These are phyloP conservation scores for Phyto melanocephala DNA, from an alignment of 2,888 invertebrate genomes.

Conservation along the genomic window DNA sequence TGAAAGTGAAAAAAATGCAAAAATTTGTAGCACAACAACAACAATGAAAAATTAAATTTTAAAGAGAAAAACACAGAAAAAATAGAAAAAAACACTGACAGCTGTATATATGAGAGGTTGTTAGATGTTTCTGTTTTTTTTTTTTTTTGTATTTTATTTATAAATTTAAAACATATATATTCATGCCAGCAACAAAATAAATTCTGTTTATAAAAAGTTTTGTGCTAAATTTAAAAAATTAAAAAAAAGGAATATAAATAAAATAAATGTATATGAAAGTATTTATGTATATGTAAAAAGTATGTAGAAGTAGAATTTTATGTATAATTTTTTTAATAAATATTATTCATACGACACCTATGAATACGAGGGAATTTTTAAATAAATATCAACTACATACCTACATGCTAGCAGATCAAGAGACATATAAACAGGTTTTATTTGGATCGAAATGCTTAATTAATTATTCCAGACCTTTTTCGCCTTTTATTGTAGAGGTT, in stretches of 20 bases:
- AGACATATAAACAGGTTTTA: background rate
- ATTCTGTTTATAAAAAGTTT: conserved; percentile 47
- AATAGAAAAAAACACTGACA: conserved; percentile 28
- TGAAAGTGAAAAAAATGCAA: conserved; percentile 18
- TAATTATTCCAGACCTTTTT: too few relatives aligned
- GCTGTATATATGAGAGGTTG: background rate
- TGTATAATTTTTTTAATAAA: conserved; percentile 1
- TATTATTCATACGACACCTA: conserved; percentile 43
- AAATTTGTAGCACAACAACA: conserved; percentile 30
- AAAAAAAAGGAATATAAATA: conserved; percentile 22
- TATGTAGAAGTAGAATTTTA: conserved; percentile 1
- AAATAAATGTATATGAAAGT: background rate
- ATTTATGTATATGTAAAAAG: background rate
- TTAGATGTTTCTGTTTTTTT: background rate
- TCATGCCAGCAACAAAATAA: conserved; percentile 46
- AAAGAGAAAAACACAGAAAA: conserved; percentile 14
- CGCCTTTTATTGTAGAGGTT: too few relatives aligned
- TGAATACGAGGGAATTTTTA: background rate
- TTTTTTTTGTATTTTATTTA: conserved; percentile 2
- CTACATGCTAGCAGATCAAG: background rate
- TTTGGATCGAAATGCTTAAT: too few relatives aligned
- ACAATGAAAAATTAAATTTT: conserved; percentile 28
- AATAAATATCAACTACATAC: background rate
- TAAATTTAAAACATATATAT: too few relatives aligned
- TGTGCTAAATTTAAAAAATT: conserved; percentile 59